A percentile compares a stretch with the other conserved stretches of the same genome.
phyloP scores from a whole-genome alignment of 2,797 vertebrate genomes.

The Rousettus madagascariensis region DNA sequence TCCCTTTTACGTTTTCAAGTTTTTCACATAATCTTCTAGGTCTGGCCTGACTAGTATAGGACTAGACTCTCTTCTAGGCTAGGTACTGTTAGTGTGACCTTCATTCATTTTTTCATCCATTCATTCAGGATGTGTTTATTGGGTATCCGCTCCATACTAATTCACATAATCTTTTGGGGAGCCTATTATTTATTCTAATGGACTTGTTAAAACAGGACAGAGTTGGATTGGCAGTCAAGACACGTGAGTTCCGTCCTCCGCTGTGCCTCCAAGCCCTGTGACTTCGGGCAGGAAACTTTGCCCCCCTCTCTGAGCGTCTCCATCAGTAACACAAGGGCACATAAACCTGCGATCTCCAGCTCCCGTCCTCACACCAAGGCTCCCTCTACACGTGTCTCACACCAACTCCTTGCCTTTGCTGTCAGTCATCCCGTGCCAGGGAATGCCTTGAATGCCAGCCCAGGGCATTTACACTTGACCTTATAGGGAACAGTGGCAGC shows the following conservation, averaged over 20 bases:
- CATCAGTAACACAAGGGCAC: not conserved
- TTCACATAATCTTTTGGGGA: not conserved
- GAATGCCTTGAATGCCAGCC: not conserved
- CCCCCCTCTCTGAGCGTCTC: not conserved
- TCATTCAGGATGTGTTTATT: rapidly evolving
- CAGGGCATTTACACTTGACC: not conserved
- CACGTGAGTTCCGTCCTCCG: not conserved
- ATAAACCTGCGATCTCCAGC: not conserved
- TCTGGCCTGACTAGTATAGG: not conserved
- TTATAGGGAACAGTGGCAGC: not conserved
- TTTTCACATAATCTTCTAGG: not conserved
- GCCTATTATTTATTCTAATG: not conserved
- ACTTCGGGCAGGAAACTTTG: not conserved
- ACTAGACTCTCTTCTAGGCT: not conserved
- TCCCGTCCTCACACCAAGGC: not conserved
- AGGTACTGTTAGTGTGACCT: not conserved
- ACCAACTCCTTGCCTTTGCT: not conserved
- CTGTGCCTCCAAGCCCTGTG: not conserved
- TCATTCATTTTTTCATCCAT: not conserved
- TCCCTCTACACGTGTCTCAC: not conserved
- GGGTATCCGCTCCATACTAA: not conserved
- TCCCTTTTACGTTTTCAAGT: not conserved
- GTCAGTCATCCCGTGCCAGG: rapidly evolving
- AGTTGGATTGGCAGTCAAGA: not conserved
- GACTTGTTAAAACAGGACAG: not conserved